Conservation (phyloP, 2,113 vertebrate genomes). For the Eupsittula cactorum region DNA sequence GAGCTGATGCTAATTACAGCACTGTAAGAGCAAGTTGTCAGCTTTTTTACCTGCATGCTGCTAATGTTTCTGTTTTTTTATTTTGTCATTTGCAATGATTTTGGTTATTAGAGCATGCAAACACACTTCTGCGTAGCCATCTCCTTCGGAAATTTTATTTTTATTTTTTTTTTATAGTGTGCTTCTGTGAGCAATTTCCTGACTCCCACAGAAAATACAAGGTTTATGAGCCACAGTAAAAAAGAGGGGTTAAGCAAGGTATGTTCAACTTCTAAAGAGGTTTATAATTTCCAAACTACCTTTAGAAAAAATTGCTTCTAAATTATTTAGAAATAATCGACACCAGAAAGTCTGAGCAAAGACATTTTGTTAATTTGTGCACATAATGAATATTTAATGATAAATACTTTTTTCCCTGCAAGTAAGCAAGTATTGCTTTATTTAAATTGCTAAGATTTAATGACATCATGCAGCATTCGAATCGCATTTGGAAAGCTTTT, state of each 20-base stretch:
- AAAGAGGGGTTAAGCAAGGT: background rate
- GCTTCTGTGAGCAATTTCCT: background rate
- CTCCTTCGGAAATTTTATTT: background rate
- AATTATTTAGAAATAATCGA: constrained; percentile 9
- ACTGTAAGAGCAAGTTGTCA: background rate
- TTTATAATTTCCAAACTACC: constrained; percentile 11
- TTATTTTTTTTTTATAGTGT: background rate
- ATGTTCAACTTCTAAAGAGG: background rate
- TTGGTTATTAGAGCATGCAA: background rate
- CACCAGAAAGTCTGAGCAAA: constrained; percentile 37
- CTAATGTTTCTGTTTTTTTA: background rate
- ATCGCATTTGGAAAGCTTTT: constrained; percentile 54
- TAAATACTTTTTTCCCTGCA: constrained; percentile 53
- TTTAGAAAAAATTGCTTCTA: background rate
- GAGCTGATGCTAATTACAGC: background rate
- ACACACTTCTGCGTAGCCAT: background rate
- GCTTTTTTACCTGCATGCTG: background rate
- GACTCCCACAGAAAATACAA: background rate
- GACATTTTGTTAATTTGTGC: constrained; percentile 53
- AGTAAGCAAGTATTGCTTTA: constrained; percentile 45
- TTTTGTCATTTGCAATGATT: background rate
- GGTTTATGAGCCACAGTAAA: background rate
- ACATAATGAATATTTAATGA: constrained; percentile 55
- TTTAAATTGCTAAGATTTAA: constrained; percentile 54
- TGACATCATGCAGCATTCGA: constrained; percentile 25